These are phyloP conservation scores for Euleptes europaea DNA, from an alignment of 2,113 vertebrate species.

Conservation along the genomic window DNA sequence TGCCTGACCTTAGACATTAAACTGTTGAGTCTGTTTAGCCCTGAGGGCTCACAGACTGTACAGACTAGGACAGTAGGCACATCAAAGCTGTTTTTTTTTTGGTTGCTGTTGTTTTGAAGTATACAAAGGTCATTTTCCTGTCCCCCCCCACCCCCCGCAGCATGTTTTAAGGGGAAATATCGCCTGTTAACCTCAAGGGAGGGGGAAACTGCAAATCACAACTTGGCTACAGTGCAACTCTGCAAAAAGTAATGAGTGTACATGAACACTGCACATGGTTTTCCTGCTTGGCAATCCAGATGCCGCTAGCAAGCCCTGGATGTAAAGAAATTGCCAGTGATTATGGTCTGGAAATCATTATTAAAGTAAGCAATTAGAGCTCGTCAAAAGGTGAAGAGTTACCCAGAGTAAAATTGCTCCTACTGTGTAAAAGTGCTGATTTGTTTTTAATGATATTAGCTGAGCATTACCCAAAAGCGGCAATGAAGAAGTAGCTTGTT, in stretches of 20 bases:
- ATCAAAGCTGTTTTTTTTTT: neutral
- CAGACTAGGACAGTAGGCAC: neutral
- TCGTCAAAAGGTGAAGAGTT: constrained; percentile 6
- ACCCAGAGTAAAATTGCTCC: constrained; percentile 12
- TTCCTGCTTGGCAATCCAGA: neutral
- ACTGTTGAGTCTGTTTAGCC: neutral
- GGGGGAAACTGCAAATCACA: too few species aligned
- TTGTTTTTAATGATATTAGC: constrained; percentile 13
- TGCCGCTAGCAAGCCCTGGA: neutral
- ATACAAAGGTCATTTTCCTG: neutral
- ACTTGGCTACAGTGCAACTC: neutral
- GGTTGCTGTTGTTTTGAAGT: neutral
- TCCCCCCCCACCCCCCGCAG: too few species aligned
- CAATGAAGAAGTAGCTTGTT: constrained; percentile 2
- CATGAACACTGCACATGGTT: neutral
- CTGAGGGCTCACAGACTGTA: neutral
- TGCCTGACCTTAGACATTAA: neutral
- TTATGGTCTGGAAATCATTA: neutral
- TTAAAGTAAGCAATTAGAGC: neutral
- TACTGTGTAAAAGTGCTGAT: constrained; percentile 2
- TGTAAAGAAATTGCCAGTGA: neutral
- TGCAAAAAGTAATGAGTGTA: neutral
- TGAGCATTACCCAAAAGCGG: constrained; percentile 14
- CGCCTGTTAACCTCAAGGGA: neutral
- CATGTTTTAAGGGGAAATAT: neutral